These are phyloP conservation scores for Arge pagana DNA, from an alignment of 2,888 invertebrate species.

Conservation along the genomic window DNA sequence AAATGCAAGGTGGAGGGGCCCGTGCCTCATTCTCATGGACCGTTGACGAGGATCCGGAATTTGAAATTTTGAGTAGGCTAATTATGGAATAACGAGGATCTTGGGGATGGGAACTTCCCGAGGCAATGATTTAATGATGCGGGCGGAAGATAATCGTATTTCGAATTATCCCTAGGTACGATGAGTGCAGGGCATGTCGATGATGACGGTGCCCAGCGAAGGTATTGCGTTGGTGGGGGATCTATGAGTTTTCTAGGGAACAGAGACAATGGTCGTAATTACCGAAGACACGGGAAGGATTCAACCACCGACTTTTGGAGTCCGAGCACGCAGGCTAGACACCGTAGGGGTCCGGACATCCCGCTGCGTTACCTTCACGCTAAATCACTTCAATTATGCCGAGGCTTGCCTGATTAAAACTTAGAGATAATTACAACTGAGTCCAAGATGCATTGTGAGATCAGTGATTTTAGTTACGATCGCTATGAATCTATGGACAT, in stretches of 20 bases:
- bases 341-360: slow-evolving; percentile 41
- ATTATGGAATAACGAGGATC: too few species aligned
- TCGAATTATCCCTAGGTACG: too few species aligned
- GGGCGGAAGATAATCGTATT: too few species aligned
- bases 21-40: too few species aligned
- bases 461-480: slow-evolving; percentile 16
- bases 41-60: too few species aligned
- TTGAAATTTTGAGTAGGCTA: too few species aligned
- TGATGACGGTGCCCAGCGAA: too few species aligned
- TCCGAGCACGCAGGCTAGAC: slow-evolving; percentile 32
- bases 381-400: slow-evolving; percentile 46
- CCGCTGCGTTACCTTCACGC: slow-evolving; percentile 42
- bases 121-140: too few species aligned
- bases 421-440: slow-evolving; percentile 40
- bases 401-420: slow-evolving; percentile 39
- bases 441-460: slow-evolving; percentile 22
- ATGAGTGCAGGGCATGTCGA: too few species aligned
- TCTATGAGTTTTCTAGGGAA: neutral
- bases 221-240: too few species aligned
- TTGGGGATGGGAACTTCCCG: too few species aligned
- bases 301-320: neutral
- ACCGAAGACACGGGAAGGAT: neutral
- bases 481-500: slow-evolving; percentile 16
- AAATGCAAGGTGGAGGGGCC: too few species aligned
- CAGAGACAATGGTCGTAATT: slow-evolving; percentile 18